phyloP scores from a whole-genome alignment of 1,140 invertebrate genomes.

The Brachionus asplanchnoidis region DNA sequence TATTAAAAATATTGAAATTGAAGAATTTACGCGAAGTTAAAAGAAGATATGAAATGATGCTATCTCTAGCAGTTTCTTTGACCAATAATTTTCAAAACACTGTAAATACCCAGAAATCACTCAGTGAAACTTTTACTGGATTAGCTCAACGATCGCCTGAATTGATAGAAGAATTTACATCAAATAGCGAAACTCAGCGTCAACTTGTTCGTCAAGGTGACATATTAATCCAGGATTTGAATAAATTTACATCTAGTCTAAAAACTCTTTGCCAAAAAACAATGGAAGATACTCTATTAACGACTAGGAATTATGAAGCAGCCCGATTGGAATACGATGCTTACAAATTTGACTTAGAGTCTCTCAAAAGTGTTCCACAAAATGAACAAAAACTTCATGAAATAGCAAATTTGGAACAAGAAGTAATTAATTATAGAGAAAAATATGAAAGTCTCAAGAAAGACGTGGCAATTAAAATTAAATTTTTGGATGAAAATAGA shows the following conservation, averaged over 20 bases:
- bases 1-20: slow-evolving; percentile 78
- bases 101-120: slow-evolving; percentile 71
- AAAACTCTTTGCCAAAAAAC: slow-evolving; percentile 92
- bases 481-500: slow-evolving; percentile 91
- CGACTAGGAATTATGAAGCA: slow-evolving; percentile 83
- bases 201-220: slow-evolving; percentile 89
- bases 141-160: slow-evolving; percentile 88
- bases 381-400: slow-evolving; percentile 25
- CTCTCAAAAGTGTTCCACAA: slow-evolving; percentile 52
- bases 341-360: slow-evolving; percentile 83
- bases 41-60: background rate
- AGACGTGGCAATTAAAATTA: slow-evolving; percentile 89
- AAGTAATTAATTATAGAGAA: slow-evolving; percentile 76
- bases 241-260: slow-evolving; percentile 90
- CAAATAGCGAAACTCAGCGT: slow-evolving; percentile 89
- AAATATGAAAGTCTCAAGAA: slow-evolving; percentile 83
- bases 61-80: background rate
- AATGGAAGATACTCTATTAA: slow-evolving; percentile 89
- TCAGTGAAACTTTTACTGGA: slow-evolving; percentile 87
- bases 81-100: slow-evolving; percentile 72
- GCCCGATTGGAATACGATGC: slow-evolving; percentile 93
- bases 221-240: slow-evolving; percentile 76
- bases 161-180: slow-evolving; percentile 85
- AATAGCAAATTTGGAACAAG: slow-evolving; percentile 72
- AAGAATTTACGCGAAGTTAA: background rate